Conservation (phyloP, 2,888 invertebrate genomes). For the Clostera curtula region DNA sequence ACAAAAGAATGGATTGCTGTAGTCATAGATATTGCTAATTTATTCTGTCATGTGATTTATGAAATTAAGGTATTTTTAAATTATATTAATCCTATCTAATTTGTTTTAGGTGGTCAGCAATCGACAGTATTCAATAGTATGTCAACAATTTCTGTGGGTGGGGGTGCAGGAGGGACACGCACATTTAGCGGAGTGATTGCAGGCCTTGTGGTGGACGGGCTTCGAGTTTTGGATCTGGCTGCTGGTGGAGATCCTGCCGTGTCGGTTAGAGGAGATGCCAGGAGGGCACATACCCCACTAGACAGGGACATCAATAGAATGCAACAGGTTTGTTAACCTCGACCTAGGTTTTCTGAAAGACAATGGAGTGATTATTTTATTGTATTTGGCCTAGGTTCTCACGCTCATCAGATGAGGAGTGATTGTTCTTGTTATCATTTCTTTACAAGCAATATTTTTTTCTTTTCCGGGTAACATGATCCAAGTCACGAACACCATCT, state of each 20-base stretch:
- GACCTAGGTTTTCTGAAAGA: too few relatives aligned
- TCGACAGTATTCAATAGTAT: conserved; percentile 93
- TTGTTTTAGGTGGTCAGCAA: conserved; percentile 87
- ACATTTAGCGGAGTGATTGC: conserved; percentile 92
- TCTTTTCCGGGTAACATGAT: too few relatives aligned
- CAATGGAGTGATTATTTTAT: too few relatives aligned
- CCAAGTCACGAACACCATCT: too few relatives aligned
- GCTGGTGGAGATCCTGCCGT: conserved; percentile 88
- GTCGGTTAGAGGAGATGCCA: conserved; percentile 87
- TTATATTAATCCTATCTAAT: background rate
- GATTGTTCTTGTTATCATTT: background rate
- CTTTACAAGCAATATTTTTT: too few relatives aligned
- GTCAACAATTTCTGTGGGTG: conserved; percentile 91
- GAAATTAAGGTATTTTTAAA: background rate
- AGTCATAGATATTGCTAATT: too few relatives aligned
- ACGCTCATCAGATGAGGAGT: too few relatives aligned
- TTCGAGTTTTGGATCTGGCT: conserved; percentile 88
- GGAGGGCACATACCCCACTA: conserved; percentile 82
- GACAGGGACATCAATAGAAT: conserved; percentile 88
- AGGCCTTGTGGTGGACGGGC: conserved; percentile 91
- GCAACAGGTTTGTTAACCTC: conserved; percentile 82
- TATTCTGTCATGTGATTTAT: too few relatives aligned
- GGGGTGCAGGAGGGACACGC: conserved; percentile 79
- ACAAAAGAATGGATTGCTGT: too few relatives aligned
- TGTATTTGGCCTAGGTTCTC: too few relatives aligned